These are phyloP conservation scores for Cervus canadensis DNA, from an alignment of 2,113 vertebrate species.

Conservation along the genomic window DNA sequence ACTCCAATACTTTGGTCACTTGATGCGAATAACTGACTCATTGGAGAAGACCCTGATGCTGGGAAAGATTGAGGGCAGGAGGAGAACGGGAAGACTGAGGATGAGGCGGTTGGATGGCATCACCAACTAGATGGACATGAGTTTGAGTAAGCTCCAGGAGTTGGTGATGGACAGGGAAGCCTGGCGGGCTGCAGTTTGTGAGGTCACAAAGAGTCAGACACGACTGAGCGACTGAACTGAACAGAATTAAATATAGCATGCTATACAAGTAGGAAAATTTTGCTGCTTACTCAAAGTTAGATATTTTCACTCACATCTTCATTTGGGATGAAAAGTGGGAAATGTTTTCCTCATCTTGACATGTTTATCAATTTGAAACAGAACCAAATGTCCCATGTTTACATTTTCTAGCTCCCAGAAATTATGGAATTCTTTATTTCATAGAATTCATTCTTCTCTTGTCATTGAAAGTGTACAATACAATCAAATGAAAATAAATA, in stretches of 20 bases:
- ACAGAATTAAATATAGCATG: not conserved
- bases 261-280: not conserved
- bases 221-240: fast-evolving
- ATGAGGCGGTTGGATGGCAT: not conserved
- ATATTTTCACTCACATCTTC: not conserved
- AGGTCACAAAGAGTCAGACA: not conserved
- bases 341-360: not conserved
- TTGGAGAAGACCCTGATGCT: not conserved
- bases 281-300: not conserved
- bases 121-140: not conserved
- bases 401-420: not conserved
- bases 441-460: slow-evolving; percentile 22
- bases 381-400: slow-evolving; percentile 19
- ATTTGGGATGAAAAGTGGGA: not conserved
- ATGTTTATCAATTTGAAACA: slow-evolving; percentile 21
- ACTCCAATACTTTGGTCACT: not conserved
- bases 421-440: not conserved
- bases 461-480: not conserved
- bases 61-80: not conserved
- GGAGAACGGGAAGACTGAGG: not conserved
- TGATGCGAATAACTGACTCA: not conserved
- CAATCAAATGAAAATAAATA: slow-evolving; percentile 56
- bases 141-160: not conserved
- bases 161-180: not conserved
- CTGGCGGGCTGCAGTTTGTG: fast-evolving